Percentiles rank a stretch among this genome's conserved stretches.
Evolutionary conservation across 2,888 invertebrate species (phyloP).

Genomic region (Caradrina clavipalpis): DNA sequence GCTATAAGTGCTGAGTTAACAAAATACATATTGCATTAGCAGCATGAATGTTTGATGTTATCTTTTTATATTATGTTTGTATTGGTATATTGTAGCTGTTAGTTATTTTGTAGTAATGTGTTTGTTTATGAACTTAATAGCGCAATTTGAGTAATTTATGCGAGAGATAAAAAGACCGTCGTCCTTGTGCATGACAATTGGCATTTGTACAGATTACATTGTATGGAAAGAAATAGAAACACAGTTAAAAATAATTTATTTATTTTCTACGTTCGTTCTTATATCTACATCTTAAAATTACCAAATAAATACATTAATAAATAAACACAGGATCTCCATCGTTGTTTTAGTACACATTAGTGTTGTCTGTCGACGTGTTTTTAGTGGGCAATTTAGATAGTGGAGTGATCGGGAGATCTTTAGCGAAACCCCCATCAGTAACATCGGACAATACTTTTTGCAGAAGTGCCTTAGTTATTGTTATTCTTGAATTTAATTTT

Average conservation of each 20-base stretch:
- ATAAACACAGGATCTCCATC: neutral
- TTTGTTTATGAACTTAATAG: neutral
- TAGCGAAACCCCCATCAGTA: constrained; percentile 7
- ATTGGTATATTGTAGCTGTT: neutral
- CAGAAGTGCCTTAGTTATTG: constrained; percentile 25
- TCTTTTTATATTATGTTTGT: constrained; percentile 24
- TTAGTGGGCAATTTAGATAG: neutral
- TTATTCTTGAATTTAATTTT: constrained; percentile 31
- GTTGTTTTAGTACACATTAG: neutral
- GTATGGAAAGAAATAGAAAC: neutral
- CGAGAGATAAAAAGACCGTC: too few species aligned
- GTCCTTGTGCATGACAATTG: too few species aligned
- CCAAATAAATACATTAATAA: constrained; percentile 43
- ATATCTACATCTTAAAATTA: constrained; percentile 2
- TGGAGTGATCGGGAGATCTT: neutral
- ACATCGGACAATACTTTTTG: constrained; percentile 27
- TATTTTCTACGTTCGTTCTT: neutral
- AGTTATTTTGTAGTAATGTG: neutral
- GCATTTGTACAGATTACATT: neutral
- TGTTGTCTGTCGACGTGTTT: neutral
- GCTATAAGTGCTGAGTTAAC: constrained; percentile 38
- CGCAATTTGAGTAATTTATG: neutral
- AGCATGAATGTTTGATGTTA: constrained; percentile 31
- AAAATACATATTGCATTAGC: constrained; percentile 34
- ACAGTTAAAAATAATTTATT: constrained; percentile 13